phyloP scores from a whole-genome alignment of 2,113 vertebrate species.

The Chaetorhynchus papuensis region DNA sequence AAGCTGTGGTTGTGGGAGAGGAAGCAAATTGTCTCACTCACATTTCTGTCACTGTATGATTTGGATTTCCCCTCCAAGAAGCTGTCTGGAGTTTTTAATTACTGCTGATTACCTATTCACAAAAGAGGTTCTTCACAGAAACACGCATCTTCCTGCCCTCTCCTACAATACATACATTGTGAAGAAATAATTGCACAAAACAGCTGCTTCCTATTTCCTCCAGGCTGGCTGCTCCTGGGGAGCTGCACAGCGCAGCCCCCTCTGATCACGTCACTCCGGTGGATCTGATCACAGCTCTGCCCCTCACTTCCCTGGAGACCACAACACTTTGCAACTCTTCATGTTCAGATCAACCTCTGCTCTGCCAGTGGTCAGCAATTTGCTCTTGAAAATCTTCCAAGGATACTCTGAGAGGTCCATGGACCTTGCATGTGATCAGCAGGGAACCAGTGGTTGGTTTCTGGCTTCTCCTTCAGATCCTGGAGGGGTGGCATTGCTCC shows the following conservation, averaged over 20 bases:
- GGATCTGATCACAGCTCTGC: background rate
- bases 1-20: background rate
- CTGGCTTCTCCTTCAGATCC: background rate
- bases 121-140: background rate
- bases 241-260: background rate
- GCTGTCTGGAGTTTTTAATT: background rate
- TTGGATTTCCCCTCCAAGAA: background rate
- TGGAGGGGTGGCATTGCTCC: background rate
- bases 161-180: background rate
- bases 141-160: background rate
- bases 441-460: background rate
- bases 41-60: background rate
- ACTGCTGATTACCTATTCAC: background rate
- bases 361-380: background rate
- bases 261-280: background rate
- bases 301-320: background rate
- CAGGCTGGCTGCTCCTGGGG: background rate
- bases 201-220: background rate
- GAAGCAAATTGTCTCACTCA: background rate
- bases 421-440: background rate
- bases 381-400: background rate
- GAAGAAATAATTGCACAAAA: background rate
- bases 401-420: background rate
- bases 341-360: background rate
- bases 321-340: background rate